These are phyloP conservation scores for Linepithema humile DNA, from an alignment of 1,140 invertebrate genomes.

Conservation along the genomic window DNA sequence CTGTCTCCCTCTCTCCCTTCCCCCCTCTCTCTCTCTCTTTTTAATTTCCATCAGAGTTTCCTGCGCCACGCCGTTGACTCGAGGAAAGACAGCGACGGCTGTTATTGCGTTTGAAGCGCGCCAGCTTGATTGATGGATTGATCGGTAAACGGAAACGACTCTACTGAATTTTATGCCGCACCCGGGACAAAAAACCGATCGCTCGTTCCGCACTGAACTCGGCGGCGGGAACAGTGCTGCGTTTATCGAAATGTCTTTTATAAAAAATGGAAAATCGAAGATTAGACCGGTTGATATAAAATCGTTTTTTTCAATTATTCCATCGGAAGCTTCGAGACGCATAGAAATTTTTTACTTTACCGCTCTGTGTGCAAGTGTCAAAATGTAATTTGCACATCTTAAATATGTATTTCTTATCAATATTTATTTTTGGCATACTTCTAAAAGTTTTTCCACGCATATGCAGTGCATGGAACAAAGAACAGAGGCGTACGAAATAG, in stretches of 20 bases:
- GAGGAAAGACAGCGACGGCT: constrained; percentile 46
- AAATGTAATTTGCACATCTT: neutral
- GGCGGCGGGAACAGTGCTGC: constrained; percentile 1
- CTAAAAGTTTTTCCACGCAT: neutral
- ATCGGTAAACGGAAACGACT: constrained; percentile 57
- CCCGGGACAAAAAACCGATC: constrained; percentile 24
- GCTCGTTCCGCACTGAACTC: neutral
- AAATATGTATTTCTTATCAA: neutral
- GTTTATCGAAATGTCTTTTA: constrained; percentile 17
- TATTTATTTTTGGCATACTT: neutral
- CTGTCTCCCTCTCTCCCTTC: neutral
- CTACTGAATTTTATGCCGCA: constrained; percentile 43
- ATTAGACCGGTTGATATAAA: neutral
- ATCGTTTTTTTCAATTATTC: neutral
- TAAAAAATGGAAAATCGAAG: neutral
- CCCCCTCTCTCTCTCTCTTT: constrained; percentile 2
- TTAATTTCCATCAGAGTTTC: constrained; percentile 37
- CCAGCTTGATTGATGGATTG: constrained; percentile 47
- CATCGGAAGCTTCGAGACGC: neutral
- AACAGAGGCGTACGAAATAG: neutral
- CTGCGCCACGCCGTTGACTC: neutral
- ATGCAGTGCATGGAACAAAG: neutral
- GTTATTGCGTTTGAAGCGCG: constrained; percentile 46
- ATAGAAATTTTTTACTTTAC: neutral
- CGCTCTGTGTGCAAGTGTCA: neutral